These are phyloP conservation scores for Palloptera scutellata DNA, from an alignment of 2,888 invertebrate species.

Conservation along the genomic window DNA sequence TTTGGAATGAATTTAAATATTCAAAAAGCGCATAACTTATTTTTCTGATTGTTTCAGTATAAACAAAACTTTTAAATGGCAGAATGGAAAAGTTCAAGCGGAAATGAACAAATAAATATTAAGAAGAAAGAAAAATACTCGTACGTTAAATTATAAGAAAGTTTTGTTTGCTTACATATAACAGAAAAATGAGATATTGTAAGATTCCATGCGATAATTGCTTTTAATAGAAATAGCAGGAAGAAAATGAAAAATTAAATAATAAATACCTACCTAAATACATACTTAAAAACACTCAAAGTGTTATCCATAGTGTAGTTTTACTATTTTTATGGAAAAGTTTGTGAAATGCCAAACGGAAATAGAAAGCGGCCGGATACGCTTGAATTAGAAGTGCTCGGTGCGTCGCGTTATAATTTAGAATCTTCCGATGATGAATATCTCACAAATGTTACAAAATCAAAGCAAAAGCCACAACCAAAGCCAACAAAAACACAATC, in stretches of 20 bases:
- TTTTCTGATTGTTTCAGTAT: not conserved
- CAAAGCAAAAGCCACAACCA: conserved; percentile 12
- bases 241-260: conserved; percentile 6
- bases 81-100: too few relatives aligned
- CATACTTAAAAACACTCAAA: not conserved
- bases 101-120: not conserved
- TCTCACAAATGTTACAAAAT: conserved; percentile 20
- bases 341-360: conserved; percentile 52
- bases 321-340: conserved; percentile 40
- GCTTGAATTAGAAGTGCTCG: conserved; percentile 67
- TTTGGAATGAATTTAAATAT: not conserved
- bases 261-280: not conserved
- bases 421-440: conserved; percentile 47
- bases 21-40: too few relatives aligned
- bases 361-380: conserved; percentile 56
- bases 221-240: not conserved
- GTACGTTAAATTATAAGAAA: not conserved
- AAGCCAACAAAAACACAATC: not conserved
- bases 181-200: not conserved
- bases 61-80: too few relatives aligned
- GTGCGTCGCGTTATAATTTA: conserved; percentile 54
- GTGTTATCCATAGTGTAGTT: not conserved
- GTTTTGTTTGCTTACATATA: not conserved
- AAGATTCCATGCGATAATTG: not conserved
- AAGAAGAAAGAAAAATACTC: not conserved